These are phyloP conservation scores for Augochlorella aurata DNA, from an alignment of 2,888 invertebrate species.

Conservation along the genomic window DNA sequence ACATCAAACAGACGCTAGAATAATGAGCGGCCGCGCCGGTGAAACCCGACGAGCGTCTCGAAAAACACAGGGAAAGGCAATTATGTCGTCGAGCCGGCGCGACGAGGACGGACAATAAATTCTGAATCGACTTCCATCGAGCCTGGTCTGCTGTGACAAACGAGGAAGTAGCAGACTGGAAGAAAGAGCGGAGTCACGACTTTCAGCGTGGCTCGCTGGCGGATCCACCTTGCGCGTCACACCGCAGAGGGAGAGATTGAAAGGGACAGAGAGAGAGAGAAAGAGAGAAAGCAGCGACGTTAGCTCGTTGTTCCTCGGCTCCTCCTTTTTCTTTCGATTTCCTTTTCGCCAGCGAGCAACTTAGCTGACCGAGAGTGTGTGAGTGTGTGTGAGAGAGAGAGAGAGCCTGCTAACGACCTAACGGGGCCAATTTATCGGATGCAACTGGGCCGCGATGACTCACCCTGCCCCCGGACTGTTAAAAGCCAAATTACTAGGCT, in stretches of 20 bases:
- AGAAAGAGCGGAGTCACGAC: conserved; percentile 66
- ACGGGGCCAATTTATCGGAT: conserved; percentile 64
- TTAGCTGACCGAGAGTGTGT: conserved; percentile 27
- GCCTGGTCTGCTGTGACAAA: conserved; percentile 50
- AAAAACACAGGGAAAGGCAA: conserved; percentile 56
- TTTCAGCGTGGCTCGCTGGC: conserved; percentile 57
- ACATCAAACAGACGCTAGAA: conserved; percentile 5
- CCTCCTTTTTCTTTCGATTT: conserved; percentile 31
- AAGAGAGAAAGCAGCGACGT: conserved; percentile 42
- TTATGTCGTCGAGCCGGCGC: conserved; percentile 45
- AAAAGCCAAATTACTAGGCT: conserved; percentile 32
- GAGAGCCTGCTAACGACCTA: conserved; percentile 39
- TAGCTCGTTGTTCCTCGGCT: conserved; percentile 50
- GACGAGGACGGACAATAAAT: conserved; percentile 29
- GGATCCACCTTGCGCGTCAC: conserved; percentile 61
- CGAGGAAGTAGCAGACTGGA: conserved; percentile 59
- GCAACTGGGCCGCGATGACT: conserved; percentile 54
- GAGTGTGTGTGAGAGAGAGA: no score
- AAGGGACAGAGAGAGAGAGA: background rate
- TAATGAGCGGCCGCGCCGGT: background rate
- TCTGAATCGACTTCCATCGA: conserved; percentile 37
- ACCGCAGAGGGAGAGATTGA: background rate
- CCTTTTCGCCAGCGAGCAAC: conserved; percentile 29
- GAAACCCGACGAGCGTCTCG: conserved; percentile 17
- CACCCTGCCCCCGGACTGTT: conserved; percentile 12